phyloP scores from a whole-genome alignment of 92 coral and sea anemone species.

The Umimayanthus kanabou region DNA sequence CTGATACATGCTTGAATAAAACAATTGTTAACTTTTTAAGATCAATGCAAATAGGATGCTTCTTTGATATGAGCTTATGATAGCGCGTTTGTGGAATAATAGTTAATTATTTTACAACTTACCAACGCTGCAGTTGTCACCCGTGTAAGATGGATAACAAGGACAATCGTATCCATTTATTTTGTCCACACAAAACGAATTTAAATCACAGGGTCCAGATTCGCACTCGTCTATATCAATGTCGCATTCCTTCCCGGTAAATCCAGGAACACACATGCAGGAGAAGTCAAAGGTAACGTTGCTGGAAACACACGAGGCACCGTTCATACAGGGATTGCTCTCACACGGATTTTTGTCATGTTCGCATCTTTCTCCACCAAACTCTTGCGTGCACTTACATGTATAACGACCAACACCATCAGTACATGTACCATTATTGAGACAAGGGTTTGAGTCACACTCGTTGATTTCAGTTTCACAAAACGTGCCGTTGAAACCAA shows the following conservation, averaged over 20 bases:
- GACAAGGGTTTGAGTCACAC: no score
- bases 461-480: no score
- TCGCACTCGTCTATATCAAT: slow-evolving; percentile 8
- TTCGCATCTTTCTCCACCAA: slow-evolving; percentile 1
- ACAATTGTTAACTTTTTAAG: no score
- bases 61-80: no score
- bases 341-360: not conserved
- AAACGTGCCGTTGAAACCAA: slow-evolving; percentile 20
- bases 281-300: slow-evolving; percentile 8
- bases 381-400: not conserved
- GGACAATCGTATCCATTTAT: slow-evolving; percentile 18
- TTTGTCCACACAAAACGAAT: slow-evolving; percentile 19
- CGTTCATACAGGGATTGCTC: slow-evolving; percentile 22
- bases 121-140: slow-evolving; percentile 16
- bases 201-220: slow-evolving; percentile 9
- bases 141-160: slow-evolving; percentile 29
- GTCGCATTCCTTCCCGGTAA: slow-evolving; percentile 4
- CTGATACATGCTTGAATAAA: no score
- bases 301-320: not conserved
- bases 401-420: not conserved
- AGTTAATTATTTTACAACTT: not conserved
- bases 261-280: slow-evolving; percentile 18
- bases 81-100: no score
- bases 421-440: no score
- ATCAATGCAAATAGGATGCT: no score